Percentiles rank a stretch among this genome's conserved stretches.
phyloP scores from a whole-genome alignment of 2,113 vertebrate species.

The Gymnorhina tibicen region DNA sequence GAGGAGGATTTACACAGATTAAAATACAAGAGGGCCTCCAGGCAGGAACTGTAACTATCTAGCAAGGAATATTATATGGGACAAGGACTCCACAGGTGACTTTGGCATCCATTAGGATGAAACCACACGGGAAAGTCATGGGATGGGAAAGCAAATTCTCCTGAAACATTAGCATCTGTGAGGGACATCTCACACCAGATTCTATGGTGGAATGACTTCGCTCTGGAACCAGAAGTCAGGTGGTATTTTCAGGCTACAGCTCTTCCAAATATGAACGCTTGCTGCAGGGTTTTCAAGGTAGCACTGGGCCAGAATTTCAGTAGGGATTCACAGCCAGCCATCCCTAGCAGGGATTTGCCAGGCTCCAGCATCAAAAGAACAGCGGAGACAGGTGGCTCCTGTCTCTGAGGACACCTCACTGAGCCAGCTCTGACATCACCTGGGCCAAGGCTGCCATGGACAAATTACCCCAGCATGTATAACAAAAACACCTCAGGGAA shows the following conservation, averaged over 20 bases:
- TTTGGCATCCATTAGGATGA: background rate
- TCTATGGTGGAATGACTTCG: background rate
- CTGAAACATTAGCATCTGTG: background rate
- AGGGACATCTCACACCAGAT: background rate
- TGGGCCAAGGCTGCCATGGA: background rate
- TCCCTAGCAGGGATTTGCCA: background rate
- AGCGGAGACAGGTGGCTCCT: background rate
- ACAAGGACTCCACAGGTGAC: background rate
- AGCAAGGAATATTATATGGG: rapidly evolving
- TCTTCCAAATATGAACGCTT: rapidly evolving
- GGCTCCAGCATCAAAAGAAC: background rate
- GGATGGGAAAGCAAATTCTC: background rate
- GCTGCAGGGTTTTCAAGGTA: background rate
- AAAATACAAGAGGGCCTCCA: rapidly evolving
- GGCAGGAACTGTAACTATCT: background rate
- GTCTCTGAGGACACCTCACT: background rate
- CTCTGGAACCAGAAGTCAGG: background rate
- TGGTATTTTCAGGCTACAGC: background rate
- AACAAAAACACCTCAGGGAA: background rate
- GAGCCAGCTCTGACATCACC: background rate
- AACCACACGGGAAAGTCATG: background rate
- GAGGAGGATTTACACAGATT: background rate
- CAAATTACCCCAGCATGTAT: background rate
- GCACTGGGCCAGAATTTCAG: background rate
- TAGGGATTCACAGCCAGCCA: background rate